Evolutionary conservation across 2,797 vertebrate species (phyloP), one percentile per base, ranked within the genome.

Genomic region (Emydoidea blandingii): DNA sequence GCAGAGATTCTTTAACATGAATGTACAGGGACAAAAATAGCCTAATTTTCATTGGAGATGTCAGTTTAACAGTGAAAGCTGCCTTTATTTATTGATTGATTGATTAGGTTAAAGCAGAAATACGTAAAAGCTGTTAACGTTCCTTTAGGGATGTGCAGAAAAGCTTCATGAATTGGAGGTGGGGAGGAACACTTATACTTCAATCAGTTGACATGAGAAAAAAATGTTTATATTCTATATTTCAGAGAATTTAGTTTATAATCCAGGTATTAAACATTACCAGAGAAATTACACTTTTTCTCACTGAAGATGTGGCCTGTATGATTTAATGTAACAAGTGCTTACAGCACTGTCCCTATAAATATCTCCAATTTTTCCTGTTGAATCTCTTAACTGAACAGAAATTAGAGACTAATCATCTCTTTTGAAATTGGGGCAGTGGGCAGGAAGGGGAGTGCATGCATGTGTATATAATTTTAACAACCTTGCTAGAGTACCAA

Each of bases 181-280:
- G 44, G 44, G 44, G 8, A 7, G 44, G 44, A 7, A 44, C 19
- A 21, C 53, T 86, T 56, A 15, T 54, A 57, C 2, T n/a, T 85
- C 18, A 62, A 4, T 34, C 2, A 25, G 4, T 31, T 79, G 12
- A 57, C 0, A 0, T 23, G 7, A 74, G 76, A 27, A 1, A 74
- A 74, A 56, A 0, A 31, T 82, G 0, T 34, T 84, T 82, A 1
- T 21, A 62, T 41, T 1, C 0, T 0, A 1, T 19, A 86, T 54
- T 91, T 88, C 91, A 6, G 12, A 57, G 1, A 85, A 53, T 0
- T 47, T 89, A 9, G 2, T 82, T 62, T 74, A 53, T 79, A 87
- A 57, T 87, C 53, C 18, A 59, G 4, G 85, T 31, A 90, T 79
- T 85, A 47, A 95, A 62, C 5, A 74, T 89, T 72, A 62, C 12